A percentile compares a stretch with the other conserved stretches of the same genome.
Conservation (phyloP, 1,140 invertebrate species). For the Brachionus paranguensis region DNA sequence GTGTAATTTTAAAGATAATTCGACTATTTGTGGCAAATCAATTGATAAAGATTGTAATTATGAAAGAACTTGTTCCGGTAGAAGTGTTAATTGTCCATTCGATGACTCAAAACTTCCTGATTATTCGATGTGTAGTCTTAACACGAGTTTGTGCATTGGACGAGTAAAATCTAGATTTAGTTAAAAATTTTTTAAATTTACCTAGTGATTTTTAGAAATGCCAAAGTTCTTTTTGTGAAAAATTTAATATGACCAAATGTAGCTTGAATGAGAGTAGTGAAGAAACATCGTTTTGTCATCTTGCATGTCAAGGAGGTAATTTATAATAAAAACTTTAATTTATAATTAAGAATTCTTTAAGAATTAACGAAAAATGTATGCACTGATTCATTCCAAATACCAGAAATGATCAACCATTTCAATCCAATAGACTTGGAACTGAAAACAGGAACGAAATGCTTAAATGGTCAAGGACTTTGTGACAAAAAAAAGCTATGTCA, state of each 20-base stretch:
- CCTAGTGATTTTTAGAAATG: not conserved
- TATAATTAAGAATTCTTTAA: not conserved
- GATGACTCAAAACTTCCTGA: not conserved
- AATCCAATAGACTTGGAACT: not conserved
- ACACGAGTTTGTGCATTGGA: not conserved
- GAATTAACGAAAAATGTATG: not conserved
- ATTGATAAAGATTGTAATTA: not conserved
- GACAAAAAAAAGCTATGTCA: not conserved
- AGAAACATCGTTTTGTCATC: not conserved
- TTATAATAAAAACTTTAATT: not conserved
- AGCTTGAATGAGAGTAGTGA: not conserved
- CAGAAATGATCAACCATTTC: not conserved
- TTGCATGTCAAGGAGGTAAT: slow-evolving; percentile 28
- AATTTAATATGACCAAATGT: not conserved
- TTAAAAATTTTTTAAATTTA: not conserved
- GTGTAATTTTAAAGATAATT: not conserved
- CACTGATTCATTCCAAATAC: not conserved
- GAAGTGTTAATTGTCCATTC: not conserved
- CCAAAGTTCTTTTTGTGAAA: not conserved
- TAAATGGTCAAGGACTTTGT: not conserved
- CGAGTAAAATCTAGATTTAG: not conserved
- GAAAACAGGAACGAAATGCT: not conserved
- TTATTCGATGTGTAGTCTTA: not conserved
- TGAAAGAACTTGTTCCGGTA: not conserved
- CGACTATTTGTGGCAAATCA: not conserved